Conservation (phyloP, 1,140 invertebrate genomes). For the Drosophila teissieri region DNA sequence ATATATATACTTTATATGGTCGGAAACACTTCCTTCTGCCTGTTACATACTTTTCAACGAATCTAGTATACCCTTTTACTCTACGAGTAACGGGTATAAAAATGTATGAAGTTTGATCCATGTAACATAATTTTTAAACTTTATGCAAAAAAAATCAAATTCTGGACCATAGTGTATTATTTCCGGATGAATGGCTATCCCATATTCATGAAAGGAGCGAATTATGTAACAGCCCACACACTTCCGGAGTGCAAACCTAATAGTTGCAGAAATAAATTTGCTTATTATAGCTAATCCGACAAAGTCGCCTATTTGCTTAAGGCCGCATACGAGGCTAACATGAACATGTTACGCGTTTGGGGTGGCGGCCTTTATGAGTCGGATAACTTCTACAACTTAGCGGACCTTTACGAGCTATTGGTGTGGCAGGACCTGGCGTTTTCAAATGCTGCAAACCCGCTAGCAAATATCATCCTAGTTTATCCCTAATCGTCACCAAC, state of each 20-base stretch:
- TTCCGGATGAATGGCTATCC: constrained; percentile 92
- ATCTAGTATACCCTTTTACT: too few species aligned
- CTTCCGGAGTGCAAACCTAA: constrained; percentile 88
- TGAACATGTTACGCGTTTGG: constrained; percentile 98
- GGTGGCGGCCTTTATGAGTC: constrained; percentile 98
- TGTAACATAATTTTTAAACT: too few species aligned
- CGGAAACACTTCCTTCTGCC: too few species aligned
- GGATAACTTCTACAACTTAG: constrained; percentile 95
- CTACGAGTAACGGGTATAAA: fast-evolving
- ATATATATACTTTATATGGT: too few species aligned
- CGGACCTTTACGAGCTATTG: constrained; percentile 92
- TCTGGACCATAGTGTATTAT: too few species aligned
- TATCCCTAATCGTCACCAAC: constrained; percentile 96
- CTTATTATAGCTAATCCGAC: neutral
- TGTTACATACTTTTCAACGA: fast-evolving
- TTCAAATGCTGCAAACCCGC: constrained; percentile 97
- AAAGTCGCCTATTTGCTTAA: constrained; percentile 61
- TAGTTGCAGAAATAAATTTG: neutral
- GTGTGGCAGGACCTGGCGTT: constrained; percentile 99
- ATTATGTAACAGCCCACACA: constrained; percentile 95
- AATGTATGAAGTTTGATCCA: too few species aligned
- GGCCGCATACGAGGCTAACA: constrained; percentile 90
- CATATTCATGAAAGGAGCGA: constrained; percentile 97
- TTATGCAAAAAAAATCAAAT: too few species aligned
- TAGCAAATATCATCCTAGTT: constrained; percentile 90